Conservation (phyloP, 2,888 invertebrate genomes). For the Morpho helenor region DNA sequence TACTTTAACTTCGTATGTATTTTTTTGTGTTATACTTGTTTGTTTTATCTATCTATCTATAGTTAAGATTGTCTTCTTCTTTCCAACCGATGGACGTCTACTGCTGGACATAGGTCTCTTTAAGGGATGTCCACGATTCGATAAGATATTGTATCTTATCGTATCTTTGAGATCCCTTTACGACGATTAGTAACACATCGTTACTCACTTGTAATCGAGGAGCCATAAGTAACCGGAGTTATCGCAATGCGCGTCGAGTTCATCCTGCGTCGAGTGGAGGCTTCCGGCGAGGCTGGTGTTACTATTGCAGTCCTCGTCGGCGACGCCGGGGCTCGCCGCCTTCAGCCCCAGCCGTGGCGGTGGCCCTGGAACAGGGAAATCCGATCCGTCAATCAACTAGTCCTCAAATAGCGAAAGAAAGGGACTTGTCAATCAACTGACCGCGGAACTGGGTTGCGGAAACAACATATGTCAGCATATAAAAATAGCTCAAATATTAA, state of each 20-base stretch:
- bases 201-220: conserved; percentile 88
- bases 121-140: too few relatives aligned
- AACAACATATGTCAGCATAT: neutral
- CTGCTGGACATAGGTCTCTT: too few relatives aligned
- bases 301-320: conserved; percentile 74
- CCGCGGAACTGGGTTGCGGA: conserved; percentile 5
- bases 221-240: conserved; percentile 96
- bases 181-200: too few relatives aligned
- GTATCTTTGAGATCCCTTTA: too few relatives aligned
- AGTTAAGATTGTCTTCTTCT: too few relatives aligned
- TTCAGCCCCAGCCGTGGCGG: conserved; percentile 77
- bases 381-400: conserved; percentile 4
- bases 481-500: neutral
- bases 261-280: conserved; percentile 69
- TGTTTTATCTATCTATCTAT: too few relatives aligned
- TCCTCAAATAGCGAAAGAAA: conserved; percentile 1
- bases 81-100: too few relatives aligned
- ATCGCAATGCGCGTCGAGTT: conserved; percentile 80
- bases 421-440: conserved; percentile 6
- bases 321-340: conserved; percentile 74
- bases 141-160: too few relatives aligned
- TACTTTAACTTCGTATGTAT: too few relatives aligned
- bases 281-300: conserved; percentile 75
- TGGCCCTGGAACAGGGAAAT: conserved; percentile 63
- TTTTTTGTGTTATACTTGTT: too few relatives aligned